Evolutionary conservation across 1,140 invertebrate species (phyloP).

Genomic region (Stegodyphus mimosarum): DNA sequence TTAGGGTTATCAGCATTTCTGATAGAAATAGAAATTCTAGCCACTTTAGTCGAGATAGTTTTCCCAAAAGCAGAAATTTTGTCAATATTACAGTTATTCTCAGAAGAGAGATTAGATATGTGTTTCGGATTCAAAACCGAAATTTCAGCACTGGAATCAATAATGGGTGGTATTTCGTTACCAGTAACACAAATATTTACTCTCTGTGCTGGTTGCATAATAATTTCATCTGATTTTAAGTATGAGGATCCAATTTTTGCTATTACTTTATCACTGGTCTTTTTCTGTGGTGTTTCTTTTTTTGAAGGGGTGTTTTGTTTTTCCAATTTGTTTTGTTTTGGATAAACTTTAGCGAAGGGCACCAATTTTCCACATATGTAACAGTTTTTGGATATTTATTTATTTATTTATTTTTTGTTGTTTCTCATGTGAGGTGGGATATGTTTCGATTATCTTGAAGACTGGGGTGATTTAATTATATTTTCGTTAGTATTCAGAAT

Average conservation of each 20-base stretch:
- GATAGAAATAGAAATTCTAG: too few relatives aligned
- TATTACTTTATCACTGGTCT: background rate
- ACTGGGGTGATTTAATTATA: background rate
- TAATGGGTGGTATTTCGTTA: background rate
- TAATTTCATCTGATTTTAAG: background rate
- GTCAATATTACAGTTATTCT: background rate
- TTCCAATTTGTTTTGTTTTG: background rate
- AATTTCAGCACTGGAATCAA: background rate
- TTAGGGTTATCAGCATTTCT: too few relatives aligned
- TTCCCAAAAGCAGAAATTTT: background rate
- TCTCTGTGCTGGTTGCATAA: background rate
- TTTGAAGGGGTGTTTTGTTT: background rate
- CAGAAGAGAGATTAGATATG: background rate
- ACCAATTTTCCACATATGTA: background rate
- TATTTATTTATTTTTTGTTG: background rate
- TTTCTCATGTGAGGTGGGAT: background rate
- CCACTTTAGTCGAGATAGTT: background rate
- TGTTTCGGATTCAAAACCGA: background rate
- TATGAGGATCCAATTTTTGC: background rate
- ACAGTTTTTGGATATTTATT: background rate
- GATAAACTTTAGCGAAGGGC: background rate
- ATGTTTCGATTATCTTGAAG: background rate
- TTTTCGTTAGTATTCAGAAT: background rate
- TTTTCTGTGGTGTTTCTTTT: background rate
- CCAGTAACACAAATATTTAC: background rate